Percentiles rank a stretch among this genome's conserved stretches.
These are phyloP conservation scores for Picathartes gymnocephalus DNA, from an alignment of 2,113 vertebrate genomes.

Conservation along the genomic window DNA sequence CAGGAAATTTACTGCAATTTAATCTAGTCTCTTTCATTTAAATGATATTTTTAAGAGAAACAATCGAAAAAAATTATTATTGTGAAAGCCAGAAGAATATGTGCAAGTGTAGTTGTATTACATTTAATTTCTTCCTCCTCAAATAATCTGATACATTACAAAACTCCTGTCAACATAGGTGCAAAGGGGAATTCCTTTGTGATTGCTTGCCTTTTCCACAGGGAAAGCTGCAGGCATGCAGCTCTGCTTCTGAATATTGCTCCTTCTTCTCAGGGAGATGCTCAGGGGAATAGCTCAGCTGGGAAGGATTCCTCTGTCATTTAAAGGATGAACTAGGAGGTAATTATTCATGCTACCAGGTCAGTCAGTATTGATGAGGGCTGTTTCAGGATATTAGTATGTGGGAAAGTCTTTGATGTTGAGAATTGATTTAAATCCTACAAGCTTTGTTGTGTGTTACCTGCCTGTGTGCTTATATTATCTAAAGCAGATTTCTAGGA, in stretches of 20 bases:
- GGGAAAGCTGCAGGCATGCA: background rate
- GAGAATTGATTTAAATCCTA: slow-evolving; percentile 1
- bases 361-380: background rate
- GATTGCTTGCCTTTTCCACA: background rate
- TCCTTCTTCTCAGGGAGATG: background rate
- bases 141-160: background rate
- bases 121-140: background rate
- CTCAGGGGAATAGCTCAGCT: slow-evolving; percentile 26
- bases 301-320: background rate
- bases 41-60: background rate
- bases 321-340: slow-evolving; percentile 47
- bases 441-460: background rate
- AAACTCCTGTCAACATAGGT: background rate
- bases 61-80: background rate
- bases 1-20: background rate
- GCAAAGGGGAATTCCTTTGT: background rate
- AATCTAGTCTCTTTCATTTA: background rate
- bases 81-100: background rate
- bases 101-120: background rate
- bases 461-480: background rate
- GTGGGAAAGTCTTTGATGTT: background rate
- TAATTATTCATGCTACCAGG: slow-evolving; percentile 27
- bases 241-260: background rate
- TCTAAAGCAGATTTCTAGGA: background rate
- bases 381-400: background rate